A percentile compares a stretch with the other conserved stretches of the same genome.
Conservation (phyloP, 2,797 vertebrate genomes). For the Etheostoma perlongum region DNA sequence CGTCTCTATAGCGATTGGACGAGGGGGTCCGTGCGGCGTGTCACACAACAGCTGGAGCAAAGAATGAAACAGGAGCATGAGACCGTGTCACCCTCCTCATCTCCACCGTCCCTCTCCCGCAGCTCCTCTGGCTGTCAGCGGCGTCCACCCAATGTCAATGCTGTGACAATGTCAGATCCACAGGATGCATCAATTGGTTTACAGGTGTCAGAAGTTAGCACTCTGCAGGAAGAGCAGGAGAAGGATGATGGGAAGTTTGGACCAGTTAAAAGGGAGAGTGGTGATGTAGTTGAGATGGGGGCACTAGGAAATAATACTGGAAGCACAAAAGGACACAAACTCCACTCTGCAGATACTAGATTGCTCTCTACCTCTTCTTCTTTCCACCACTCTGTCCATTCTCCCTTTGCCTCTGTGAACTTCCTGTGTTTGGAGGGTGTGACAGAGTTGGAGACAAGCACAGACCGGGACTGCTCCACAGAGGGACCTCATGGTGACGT, state of each 20-base stretch:
- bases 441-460: constrained; percentile 88
- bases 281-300: constrained; percentile 13
- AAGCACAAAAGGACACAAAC: constrained; percentile 69
- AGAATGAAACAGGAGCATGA: constrained; percentile 91
- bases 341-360: constrained; percentile 61
- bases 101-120: constrained; percentile 58
- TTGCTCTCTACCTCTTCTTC: constrained; percentile 67
- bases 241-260: constrained; percentile 44
- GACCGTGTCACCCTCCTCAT: constrained; percentile 59
- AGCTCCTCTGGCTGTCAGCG: constrained; percentile 71
- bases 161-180: constrained; percentile 78
- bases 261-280: constrained; percentile 48
- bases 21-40: constrained; percentile 91
- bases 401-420: constrained; percentile 76
- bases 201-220: constrained; percentile 55
- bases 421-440: constrained; percentile 89
- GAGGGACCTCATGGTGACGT: constrained; percentile 68
- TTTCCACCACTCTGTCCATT: constrained; percentile 50
- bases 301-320: constrained; percentile 18
- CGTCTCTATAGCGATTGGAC: constrained; percentile 85
- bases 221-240: constrained; percentile 50
- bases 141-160: constrained; percentile 72
- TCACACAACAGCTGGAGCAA: constrained; percentile 94
- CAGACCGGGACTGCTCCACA: constrained; percentile 81
- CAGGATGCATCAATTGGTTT: constrained; percentile 59